A percentile compares a stretch with the other conserved stretches of the same genome.
phyloP scores from a whole-genome alignment of 2,113 vertebrate species.

The Pheucticus melanocephalus region DNA sequence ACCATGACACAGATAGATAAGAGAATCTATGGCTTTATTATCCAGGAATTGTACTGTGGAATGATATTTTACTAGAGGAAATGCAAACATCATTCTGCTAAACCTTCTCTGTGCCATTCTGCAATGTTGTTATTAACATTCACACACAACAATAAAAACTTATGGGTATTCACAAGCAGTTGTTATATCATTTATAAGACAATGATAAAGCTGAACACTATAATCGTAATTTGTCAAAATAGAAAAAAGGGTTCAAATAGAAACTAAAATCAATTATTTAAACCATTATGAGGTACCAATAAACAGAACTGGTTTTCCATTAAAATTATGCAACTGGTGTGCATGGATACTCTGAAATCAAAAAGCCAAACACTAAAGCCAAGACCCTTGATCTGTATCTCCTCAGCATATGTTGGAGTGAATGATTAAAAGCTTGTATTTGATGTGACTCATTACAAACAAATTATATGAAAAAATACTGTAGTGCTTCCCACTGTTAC shows the following conservation, averaged over 20 bases:
- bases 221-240: background rate
- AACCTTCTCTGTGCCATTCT: background rate
- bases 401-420: background rate
- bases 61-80: background rate
- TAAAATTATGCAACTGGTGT: background rate
- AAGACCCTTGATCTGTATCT: background rate
- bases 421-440: background rate
- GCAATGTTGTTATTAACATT: constrained; percentile 16
- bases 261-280: constrained; percentile 9
- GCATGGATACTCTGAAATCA: background rate
- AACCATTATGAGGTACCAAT: background rate
- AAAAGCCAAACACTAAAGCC: background rate
- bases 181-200: constrained; percentile 44
- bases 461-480: background rate
- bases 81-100: background rate
- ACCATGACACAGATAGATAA: background rate
- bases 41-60: background rate
- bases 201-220: constrained; percentile 31
- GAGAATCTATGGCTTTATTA: background rate
- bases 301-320: background rate
- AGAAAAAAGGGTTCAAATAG: background rate
- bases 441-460: background rate
- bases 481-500: background rate
- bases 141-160: constrained; percentile 38
- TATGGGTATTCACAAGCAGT: constrained; percentile 12